These are phyloP conservation scores for Labeo catla DNA, from an alignment of 2,113 vertebrate species.

Conservation along the genomic window DNA sequence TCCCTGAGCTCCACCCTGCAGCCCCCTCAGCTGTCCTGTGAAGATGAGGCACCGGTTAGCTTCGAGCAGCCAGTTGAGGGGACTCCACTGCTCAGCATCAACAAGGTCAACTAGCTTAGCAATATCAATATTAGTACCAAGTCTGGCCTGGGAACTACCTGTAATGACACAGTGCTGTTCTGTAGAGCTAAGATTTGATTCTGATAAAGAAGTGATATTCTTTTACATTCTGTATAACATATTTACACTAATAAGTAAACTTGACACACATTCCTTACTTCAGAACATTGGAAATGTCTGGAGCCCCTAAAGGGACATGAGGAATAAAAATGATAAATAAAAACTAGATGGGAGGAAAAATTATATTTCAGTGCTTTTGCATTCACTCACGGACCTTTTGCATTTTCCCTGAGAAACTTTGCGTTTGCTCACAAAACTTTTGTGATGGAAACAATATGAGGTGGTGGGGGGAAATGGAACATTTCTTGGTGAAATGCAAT, in stretches of 20 bases:
- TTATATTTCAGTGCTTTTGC: too few species aligned
- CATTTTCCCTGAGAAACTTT: too few species aligned
- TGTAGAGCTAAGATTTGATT: not conserved
- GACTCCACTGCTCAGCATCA: conserved; percentile 68
- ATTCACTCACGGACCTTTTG: too few species aligned
- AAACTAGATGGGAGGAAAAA: not conserved
- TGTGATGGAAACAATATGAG: too few species aligned
- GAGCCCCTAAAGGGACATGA: not conserved
- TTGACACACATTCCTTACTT: not conserved
- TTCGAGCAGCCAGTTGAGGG: conserved; percentile 73
- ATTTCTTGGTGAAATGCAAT: too few species aligned
- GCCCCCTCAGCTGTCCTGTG: conserved; percentile 56
- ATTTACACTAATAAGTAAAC: not conserved
- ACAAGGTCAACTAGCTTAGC: conserved; percentile 70
- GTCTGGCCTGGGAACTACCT: not conserved
- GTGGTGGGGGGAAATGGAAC: too few species aligned
- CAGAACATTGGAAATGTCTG: not conserved
- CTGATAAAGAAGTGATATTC: not conserved
- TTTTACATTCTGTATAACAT: not conserved
- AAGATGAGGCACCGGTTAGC: conserved; percentile 71
- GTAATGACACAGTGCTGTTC: not conserved
- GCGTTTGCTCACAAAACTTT: too few species aligned
- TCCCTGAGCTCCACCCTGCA: conserved; percentile 52
- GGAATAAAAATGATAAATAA: not conserved
- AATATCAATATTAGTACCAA: not conserved